Percentiles rank a stretch among this genome's conserved stretches.
phyloP scores from a whole-genome alignment of 2,113 vertebrate genomes.

The Pithys albifrons region DNA sequence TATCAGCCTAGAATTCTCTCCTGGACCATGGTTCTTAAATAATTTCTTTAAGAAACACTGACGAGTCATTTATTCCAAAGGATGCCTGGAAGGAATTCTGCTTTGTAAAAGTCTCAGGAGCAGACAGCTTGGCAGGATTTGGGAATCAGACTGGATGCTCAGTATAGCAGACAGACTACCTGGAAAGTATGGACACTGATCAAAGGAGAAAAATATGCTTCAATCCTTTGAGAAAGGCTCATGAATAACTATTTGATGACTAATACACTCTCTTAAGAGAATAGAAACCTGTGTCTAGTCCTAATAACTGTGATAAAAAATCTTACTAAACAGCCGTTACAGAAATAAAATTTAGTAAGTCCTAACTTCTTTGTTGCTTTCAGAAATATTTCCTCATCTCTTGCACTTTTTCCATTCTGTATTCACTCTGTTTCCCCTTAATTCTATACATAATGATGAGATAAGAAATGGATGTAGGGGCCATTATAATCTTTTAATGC shows the following conservation, averaged over 20 bases:
- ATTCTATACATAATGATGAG: not conserved
- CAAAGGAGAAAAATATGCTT: constrained; percentile 17
- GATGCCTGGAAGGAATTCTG: not conserved
- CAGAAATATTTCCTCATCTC: not conserved
- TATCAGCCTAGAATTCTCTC: not conserved
- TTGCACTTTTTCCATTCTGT: not conserved
- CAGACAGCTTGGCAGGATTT: not conserved
- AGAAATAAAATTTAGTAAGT: not conserved
- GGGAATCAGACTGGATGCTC: not conserved
- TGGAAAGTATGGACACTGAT: not conserved
- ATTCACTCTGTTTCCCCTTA: not conserved
- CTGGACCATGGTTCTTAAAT: not conserved
- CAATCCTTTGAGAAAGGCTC: not conserved
- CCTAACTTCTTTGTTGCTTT: not conserved
- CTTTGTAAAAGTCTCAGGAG: not conserved
- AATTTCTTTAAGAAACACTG: constrained; percentile 3
- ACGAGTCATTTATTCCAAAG: not conserved
- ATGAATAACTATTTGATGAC: constrained; percentile 2
- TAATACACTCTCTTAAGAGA: not conserved
- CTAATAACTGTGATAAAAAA: not conserved
- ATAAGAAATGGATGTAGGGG: not conserved
- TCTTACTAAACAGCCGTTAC: not conserved
- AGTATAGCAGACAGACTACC: not conserved
- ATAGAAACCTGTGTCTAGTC: not conserved
- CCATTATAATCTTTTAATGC: not conserved